phyloP scores from a whole-genome alignment of 2,797 vertebrate species.

The Parauchenoglanis punctatus region DNA sequence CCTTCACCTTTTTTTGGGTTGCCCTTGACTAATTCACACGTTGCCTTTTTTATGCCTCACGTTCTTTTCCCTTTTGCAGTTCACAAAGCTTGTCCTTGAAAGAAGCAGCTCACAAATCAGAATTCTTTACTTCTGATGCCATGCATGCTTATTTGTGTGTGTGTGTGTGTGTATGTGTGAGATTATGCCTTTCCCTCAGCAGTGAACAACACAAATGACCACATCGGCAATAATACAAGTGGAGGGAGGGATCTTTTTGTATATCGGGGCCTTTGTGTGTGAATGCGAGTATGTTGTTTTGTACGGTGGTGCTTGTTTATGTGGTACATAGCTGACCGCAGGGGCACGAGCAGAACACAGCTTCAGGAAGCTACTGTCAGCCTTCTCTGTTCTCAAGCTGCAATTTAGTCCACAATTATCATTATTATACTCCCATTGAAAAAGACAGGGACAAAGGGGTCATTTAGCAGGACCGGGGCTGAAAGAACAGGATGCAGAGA shows the following conservation, averaged over 20 bases:
- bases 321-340: conserved; percentile 32
- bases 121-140: neutral
- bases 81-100: neutral
- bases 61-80: neutral
- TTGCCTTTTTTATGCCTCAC: conserved; percentile 2
- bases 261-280: neutral
- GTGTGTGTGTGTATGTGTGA: neutral
- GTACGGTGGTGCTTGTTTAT: neutral
- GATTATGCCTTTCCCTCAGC: neutral
- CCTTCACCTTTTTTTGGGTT: conserved; percentile 54
- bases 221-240: conserved; percentile 10
- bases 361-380: conserved; percentile 56
- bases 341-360: conserved; percentile 31
- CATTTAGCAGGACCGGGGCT: conserved; percentile 51
- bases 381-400: conserved; percentile 55
- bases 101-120: neutral
- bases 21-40: conserved; percentile 60
- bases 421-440: conserved; percentile 59
- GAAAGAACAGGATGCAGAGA: conserved; percentile 39
- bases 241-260: conserved; percentile 2
- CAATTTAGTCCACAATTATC: conserved; percentile 61
- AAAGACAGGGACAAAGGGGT: conserved; percentile 56
- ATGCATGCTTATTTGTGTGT: neutral
- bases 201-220: conserved; percentile 35
- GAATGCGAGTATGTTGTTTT: neutral